Conservation (phyloP, 2,797 vertebrate genomes). For the Zalophus californianus region DNA sequence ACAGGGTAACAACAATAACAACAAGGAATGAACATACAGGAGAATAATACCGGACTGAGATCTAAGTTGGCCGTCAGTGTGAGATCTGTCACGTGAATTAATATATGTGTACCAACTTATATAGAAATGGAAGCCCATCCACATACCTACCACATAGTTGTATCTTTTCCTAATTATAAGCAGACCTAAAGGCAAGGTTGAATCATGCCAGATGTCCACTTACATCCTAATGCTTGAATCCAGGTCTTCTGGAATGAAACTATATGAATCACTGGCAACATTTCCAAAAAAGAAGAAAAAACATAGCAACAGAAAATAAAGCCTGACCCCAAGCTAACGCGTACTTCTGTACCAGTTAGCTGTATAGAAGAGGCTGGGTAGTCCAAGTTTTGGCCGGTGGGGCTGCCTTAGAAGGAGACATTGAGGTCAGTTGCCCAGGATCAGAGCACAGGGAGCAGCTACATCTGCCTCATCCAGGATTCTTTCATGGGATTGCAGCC, state of each 20-base stretch:
- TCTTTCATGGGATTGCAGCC: not conserved
- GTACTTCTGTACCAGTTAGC: not conserved
- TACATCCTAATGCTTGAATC: not conserved
- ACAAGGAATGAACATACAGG: conserved; percentile 87
- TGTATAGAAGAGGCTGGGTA: not conserved
- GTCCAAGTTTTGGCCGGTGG: not conserved
- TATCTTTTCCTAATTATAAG: conserved; percentile 15
- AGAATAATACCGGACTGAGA: conserved; percentile 68
- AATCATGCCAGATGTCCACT: not conserved
- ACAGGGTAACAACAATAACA: conserved; percentile 87
- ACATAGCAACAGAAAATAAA: not conserved
- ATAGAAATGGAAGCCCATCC: not conserved
- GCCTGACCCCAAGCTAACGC: not conserved
- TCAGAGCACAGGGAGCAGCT: rapidly evolving
- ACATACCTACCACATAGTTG: too few relatives aligned
- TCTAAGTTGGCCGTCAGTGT: not conserved
- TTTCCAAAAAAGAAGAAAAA: conserved; percentile 38
- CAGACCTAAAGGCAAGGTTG: not conserved
- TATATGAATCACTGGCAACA: not conserved
- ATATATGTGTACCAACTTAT: not conserved
- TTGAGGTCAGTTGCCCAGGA: not conserved
- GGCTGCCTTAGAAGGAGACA: not conserved
- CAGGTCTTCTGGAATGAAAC: not conserved
- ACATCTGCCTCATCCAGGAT: not conserved
- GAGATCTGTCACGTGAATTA: not conserved